These are phyloP conservation scores for Xanthia icteritia DNA, from an alignment of 2,888 invertebrate genomes.

Conservation along the genomic window DNA sequence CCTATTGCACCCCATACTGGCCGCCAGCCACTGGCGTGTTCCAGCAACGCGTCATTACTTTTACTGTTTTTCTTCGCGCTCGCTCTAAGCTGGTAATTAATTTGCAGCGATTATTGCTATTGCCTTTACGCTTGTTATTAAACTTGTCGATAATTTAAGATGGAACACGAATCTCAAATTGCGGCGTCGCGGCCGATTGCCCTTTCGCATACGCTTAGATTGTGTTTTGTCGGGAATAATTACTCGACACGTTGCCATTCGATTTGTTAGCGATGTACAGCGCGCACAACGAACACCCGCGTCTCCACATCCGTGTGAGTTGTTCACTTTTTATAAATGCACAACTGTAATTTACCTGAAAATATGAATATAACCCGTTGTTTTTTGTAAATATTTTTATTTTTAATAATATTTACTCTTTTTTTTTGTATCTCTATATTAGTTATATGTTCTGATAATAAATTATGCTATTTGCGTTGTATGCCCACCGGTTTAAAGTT, in stretches of 20 bases:
- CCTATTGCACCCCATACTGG: conserved; percentile 78
- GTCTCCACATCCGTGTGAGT: conserved; percentile 83
- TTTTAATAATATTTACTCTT: background rate
- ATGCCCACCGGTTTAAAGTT: conserved; percentile 44
- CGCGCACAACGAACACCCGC: conserved; percentile 76
- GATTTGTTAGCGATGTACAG: conserved; percentile 82
- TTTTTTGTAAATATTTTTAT: background rate
- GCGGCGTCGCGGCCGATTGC: conserved; percentile 85
- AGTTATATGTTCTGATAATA: conserved; percentile 25
- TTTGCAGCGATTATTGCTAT: conserved; percentile 87
- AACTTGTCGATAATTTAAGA: conserved; percentile 89
- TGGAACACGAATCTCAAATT: conserved; percentile 87
- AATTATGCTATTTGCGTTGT: conserved; percentile 29
- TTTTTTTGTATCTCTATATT: background rate
- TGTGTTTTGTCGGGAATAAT: conserved; percentile 81
- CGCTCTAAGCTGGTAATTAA: conserved; percentile 84
- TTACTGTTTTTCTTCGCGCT: conserved; percentile 84
- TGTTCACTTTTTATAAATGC: conserved; percentile 37
- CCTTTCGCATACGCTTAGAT: conserved; percentile 82
- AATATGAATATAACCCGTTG: background rate
- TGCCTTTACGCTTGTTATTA: conserved; percentile 87
- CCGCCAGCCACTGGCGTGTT: conserved; percentile 69
- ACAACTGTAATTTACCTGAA: conserved; percentile 1
- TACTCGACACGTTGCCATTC: conserved; percentile 80
- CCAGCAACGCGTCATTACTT: conserved; percentile 78